Evolutionary conservation across 2,888 invertebrate genomes (phyloP), one percentile per base, ranked within the genome.

Genomic region (Pinctada fucata): DNA sequence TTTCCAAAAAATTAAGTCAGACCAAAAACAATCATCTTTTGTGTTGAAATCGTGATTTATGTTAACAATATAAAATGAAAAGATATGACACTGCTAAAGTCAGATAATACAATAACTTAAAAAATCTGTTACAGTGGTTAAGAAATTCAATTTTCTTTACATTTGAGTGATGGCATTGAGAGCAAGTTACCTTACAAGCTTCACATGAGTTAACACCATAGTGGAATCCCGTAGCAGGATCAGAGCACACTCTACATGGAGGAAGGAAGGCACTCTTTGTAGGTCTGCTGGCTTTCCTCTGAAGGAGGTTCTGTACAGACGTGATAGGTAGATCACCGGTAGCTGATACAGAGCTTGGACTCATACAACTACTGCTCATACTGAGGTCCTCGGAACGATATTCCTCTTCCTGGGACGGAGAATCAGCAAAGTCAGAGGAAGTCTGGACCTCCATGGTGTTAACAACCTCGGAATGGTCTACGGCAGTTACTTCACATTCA

Each of bases 131-230:
- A 31, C 31, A 31, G 0, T 31, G 31, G 31, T 1, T 31, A 31
- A 31, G 31, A 31, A 31, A 31, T 31, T 31, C 31, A 31, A 31
- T 31, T 31, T 1, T 31, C 31, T 31, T 31, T 31, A 31, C 31
- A 31, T 31, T 31, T 31, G 31, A 31, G 31, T 31, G 31, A 31
- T 31, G 31, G 31, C 31, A 31, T 31, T n/a, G n/a, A n/a, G n/a
- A n/a, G n/a, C 58, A n/a, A 74, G 82, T 63, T 67, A 89, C 89
- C 88, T 91, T 91, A 79, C 91, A 91, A 51, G 91, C 91, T 74
- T 91, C 91, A 81, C 90, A 91, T 1, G 90, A 89, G 78, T 91
- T 91, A 10, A 87, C 90, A 8, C 91, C 91, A 79, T 91, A 91
- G 75, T 91, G 91, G 68, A 90, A 88, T 3, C 91, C 91, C 0